Evolutionary conservation across 2,797 vertebrate genomes (phyloP).

Genomic region (Momotus momota): DNA sequence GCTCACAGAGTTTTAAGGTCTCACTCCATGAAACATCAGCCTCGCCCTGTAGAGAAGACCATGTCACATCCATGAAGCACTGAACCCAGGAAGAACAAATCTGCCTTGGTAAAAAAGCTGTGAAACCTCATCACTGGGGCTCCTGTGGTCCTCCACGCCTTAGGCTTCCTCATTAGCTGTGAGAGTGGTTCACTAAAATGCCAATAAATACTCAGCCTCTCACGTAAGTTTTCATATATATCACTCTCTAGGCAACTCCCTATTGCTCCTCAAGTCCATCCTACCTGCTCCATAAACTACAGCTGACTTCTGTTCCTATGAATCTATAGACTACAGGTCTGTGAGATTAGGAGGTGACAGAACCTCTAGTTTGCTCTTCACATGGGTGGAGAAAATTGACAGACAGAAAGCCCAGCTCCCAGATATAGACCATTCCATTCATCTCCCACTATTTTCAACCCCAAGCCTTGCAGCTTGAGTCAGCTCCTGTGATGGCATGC

Average conservation of each 20-base stretch:
- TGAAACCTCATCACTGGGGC: not conserved
- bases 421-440: not conserved
- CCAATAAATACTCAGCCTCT: not conserved
- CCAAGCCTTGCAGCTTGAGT: not conserved
- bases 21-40: not conserved
- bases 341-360: not conserved
- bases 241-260: not conserved
- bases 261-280: not conserved
- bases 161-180: not conserved
- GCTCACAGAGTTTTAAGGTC: not conserved
- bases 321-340: not conserved
- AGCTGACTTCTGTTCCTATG: not conserved
- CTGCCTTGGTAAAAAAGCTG: not conserved
- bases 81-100: not conserved
- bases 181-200: not conserved
- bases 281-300: not conserved
- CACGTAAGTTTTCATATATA: accelerated
- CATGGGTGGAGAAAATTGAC: not conserved
- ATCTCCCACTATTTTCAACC: not conserved
- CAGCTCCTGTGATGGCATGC: not conserved
- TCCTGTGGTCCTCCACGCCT: not conserved
- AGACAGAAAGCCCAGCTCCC: not conserved
- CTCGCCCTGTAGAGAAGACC: not conserved
- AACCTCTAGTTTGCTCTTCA: not conserved
- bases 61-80: not conserved